Conservation (phyloP, 2,888 invertebrate species). For the Carcina quercana region DNA sequence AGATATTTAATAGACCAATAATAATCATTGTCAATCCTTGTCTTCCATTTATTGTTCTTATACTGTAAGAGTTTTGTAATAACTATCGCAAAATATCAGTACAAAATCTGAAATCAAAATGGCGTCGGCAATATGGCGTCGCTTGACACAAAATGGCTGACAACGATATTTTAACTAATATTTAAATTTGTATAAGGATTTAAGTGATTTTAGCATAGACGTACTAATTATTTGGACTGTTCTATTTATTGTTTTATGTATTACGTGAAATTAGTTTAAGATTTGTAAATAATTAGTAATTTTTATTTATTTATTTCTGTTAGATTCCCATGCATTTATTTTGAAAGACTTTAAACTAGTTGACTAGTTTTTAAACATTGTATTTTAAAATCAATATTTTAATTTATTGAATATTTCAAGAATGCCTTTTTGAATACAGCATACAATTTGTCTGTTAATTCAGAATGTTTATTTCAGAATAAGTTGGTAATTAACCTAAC, state of each 20-base stretch:
- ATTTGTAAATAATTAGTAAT: conserved; percentile 59
- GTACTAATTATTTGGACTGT: conserved; percentile 41
- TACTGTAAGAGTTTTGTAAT: conserved; percentile 20
- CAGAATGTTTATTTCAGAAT: too few relatives aligned
- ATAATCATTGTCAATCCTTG: conserved; percentile 22
- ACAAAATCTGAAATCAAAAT: conserved; percentile 22
- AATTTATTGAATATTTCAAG: conserved; percentile 16
- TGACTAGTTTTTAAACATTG: too few relatives aligned
- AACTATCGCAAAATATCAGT: conserved; percentile 22
- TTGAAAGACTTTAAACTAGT: conserved; percentile 22
- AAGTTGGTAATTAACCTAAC: too few relatives aligned
- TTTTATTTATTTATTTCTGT: conserved; percentile 30
- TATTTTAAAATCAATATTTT: too few relatives aligned
- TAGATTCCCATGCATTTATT: conserved; percentile 33
- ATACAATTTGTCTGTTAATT: too few relatives aligned
- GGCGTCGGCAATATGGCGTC: conserved; percentile 10
- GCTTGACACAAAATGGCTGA: conserved; percentile 15
- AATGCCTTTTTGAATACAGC: too few relatives aligned
- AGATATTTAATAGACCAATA: conserved; percentile 12
- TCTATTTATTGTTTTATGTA: conserved; percentile 63
- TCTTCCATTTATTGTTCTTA: conserved; percentile 26
- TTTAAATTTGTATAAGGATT: conserved; percentile 17
- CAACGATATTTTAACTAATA: conserved; percentile 12
- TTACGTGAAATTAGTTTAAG: conserved; percentile 35
- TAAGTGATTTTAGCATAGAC: conserved; percentile 30